Base-by-base conservation (phyloP, 2,888 invertebrate species). In the Chymomyza procnemis region DNA sequence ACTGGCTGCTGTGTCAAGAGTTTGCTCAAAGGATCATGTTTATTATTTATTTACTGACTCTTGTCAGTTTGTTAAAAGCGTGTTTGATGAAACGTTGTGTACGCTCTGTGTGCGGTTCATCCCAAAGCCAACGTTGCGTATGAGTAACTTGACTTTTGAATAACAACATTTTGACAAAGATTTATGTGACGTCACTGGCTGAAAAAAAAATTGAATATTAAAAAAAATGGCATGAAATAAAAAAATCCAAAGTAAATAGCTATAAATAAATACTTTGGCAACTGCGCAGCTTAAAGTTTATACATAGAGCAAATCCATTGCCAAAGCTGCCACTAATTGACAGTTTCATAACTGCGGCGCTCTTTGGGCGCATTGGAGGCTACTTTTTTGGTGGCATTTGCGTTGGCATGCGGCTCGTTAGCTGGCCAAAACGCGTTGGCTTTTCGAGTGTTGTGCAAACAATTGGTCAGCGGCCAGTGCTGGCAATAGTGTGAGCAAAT, bases 1-100 rank as follows among this genome's bases (percentile, higher is more conserved):
- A 64, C 65, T 68, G 19, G 19, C 34, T 41, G 12, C 34, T 64
- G 79, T 69, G 61, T 67, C 71, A 74, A 75, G 70, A 86, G 75
- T 71, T 73, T 68, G 81, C 71, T 86, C 73, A 86, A 81, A 72
- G 76, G 79, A 85, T 85, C 84, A 75, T 74, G 79, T 84, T 84
- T 79, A 85, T 84, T 77, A 87, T 80, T 85, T 84, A 87, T 85
- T 87, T 81, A 80, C 87, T 66, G 73, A 61, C 75, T 85, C 84
- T 87, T 21, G 54, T 71, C 84, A 83, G 59, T 71, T 71, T 71
- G 70, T 75, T 69, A 67, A 47, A 63, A 63, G 56, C 41, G 19
- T 52, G 50, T 34, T 61, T 65, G 78, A 69, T 54, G 67, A 67
- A 71, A 41, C 34, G n/a, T n/a, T n/a, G n/a, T 41, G 12, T 41